Conservation (phyloP, 2,113 vertebrate species). For the Nyctereutes procyonoides region DNA sequence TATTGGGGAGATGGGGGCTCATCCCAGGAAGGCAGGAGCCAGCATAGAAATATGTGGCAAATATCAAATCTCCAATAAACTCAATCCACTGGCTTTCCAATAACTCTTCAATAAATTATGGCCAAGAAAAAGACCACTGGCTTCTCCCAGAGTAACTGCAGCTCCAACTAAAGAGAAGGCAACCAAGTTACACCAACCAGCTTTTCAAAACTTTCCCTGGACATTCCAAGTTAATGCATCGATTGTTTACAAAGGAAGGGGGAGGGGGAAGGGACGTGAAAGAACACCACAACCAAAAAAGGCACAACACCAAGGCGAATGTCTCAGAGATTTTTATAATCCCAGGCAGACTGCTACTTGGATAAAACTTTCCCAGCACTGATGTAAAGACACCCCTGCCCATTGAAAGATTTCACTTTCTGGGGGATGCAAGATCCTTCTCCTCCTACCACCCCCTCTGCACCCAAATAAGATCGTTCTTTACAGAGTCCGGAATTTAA, state of each 20-base stretch:
- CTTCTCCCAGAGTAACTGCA: neutral
- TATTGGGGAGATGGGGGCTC: neutral
- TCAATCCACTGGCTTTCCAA: slow-evolving; percentile 12
- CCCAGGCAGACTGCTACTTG: neutral
- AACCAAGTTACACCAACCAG: neutral
- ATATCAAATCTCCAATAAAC: neutral
- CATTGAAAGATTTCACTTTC: slow-evolving; percentile 17
- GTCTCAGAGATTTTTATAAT: slow-evolving; percentile 40
- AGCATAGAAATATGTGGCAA: slow-evolving; percentile 44
- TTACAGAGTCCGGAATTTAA: slow-evolving; percentile 41
- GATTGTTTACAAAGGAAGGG: slow-evolving; percentile 17
- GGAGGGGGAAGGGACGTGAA: neutral
- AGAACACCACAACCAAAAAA: slow-evolving; percentile 67
- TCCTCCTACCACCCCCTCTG: neutral
- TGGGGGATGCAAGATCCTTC: neutral
- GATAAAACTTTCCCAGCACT: neutral
- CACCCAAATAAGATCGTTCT: neutral
- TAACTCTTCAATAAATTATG: slow-evolving; percentile 41
- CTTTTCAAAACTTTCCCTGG: slow-evolving; percentile 18
- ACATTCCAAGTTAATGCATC: slow-evolving; percentile 67
- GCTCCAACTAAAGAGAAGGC: neutral
- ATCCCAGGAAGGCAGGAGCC: slow-evolving; percentile 3
- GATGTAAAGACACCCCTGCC: neutral
- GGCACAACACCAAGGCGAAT: slow-evolving; percentile 52
- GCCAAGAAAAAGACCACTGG: slow-evolving; percentile 1